phyloP scores from a whole-genome alignment of 1,140 invertebrate genomes.

The Brachionus paranguensis region DNA sequence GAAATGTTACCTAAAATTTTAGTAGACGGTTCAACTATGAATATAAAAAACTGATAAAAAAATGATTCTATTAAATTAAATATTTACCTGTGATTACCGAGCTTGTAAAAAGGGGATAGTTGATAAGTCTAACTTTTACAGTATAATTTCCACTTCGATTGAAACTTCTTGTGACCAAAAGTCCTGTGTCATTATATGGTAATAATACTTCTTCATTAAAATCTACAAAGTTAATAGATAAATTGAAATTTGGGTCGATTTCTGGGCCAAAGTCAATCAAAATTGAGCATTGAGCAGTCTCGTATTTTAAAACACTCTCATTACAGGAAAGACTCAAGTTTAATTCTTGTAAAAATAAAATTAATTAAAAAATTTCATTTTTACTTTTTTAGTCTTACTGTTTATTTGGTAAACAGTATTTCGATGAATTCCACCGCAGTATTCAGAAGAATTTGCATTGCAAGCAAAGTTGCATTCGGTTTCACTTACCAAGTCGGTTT shows the following conservation, averaged over 20 bases:
- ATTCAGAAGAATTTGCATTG: neutral
- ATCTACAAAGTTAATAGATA: neutral
- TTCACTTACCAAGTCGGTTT: neutral
- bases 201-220: neutral
- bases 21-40: neutral
- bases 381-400: neutral
- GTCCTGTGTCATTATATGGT: neutral
- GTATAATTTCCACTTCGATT: neutral
- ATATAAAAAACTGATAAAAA: neutral
- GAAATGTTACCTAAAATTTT: neutral
- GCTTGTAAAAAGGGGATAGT: neutral
- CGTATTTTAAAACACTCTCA: neutral
- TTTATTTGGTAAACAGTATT: neutral
- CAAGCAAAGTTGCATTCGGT: neutral
- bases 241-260: neutral
- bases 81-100: neutral
- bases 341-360: neutral
- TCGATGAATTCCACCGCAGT: neutral
- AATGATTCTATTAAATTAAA: neutral
- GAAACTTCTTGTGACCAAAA: neutral
- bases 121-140: neutral
- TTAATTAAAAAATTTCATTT: neutral
- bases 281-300: neutral
- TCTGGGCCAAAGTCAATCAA: neutral
- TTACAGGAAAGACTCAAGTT: neutral